Conservation (phyloP, 2,797 vertebrate genomes). For the Cyprinella venusta region DNA sequence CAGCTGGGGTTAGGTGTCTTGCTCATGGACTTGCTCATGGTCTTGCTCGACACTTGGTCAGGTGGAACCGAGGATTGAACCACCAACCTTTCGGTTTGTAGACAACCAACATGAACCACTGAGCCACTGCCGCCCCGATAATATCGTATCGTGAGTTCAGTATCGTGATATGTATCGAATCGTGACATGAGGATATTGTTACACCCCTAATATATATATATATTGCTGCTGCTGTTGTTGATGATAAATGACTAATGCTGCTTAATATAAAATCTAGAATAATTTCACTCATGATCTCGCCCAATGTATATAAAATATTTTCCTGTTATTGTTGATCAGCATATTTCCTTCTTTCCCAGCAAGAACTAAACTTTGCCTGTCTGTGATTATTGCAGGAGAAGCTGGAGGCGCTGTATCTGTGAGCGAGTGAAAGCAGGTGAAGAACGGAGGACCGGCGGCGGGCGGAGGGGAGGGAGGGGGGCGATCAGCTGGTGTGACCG, state of each 20-base stretch:
- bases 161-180: too few species aligned
- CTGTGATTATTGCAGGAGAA: conserved; percentile 46
- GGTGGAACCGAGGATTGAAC: too few species aligned
- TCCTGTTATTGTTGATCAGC: neutral
- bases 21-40: too few species aligned
- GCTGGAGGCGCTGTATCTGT: conserved; percentile 46
- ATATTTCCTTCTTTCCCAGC: conserved; percentile 30
- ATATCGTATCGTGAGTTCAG: too few species aligned
- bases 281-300: neutral
- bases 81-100: too few species aligned
- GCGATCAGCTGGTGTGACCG: conserved; percentile 49
- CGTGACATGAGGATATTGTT: too few species aligned
- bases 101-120: too few species aligned
- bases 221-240: neutral
- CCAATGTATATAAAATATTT: neutral
- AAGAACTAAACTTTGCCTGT: neutral
- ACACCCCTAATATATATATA: too few species aligned
- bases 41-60: too few species aligned
- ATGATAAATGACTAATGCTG: neutral
- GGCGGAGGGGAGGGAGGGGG: conserved; percentile 51
- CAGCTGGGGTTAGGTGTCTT: too few species aligned
- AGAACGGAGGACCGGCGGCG: conserved; percentile 23
- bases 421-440: conserved; percentile 38
- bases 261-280: neutral
- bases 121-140: too few species aligned